Conservation (phyloP, 2,797 vertebrate species). For the Myiotriccus ornatus region DNA sequence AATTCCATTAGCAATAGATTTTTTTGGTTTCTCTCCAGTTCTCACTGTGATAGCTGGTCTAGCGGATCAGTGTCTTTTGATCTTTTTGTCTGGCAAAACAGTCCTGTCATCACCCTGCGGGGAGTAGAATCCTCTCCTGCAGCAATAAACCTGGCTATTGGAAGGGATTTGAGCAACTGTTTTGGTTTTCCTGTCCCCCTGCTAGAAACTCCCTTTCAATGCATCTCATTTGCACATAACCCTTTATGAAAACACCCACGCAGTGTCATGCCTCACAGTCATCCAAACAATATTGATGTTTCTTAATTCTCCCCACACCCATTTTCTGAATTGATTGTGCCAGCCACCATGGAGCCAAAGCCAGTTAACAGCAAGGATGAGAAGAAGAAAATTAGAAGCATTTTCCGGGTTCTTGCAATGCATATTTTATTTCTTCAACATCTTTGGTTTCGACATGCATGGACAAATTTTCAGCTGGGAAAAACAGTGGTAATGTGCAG, state of each 20-base stretch:
- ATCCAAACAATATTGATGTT: background rate
- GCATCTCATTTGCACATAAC: background rate
- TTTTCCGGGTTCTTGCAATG: background rate
- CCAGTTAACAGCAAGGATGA: background rate
- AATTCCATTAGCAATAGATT: background rate
- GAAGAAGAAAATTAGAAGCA: background rate
- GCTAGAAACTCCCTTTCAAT: background rate
- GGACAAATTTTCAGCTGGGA: background rate
- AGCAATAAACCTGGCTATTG: background rate
- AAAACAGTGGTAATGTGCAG: background rate
- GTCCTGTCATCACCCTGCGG: background rate
- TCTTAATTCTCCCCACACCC: background rate
- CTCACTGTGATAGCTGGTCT: background rate
- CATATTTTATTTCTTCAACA: conserved; percentile 9
- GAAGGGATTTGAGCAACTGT: background rate
- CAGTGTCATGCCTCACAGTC: background rate
- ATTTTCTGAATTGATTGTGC: background rate
- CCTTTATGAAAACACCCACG: background rate
- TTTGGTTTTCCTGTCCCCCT: background rate
- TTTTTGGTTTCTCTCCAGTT: background rate
- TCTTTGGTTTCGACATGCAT: background rate
- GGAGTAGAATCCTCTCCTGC: background rate
- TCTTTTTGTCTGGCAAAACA: background rate
- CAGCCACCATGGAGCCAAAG: background rate
- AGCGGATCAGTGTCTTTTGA: background rate